Percentiles rank a stretch among this genome's conserved stretches.
These are phyloP conservation scores for Zaprionus tsacasi DNA, from an alignment of 1,140 invertebrate genomes.

Conservation along the genomic window DNA sequence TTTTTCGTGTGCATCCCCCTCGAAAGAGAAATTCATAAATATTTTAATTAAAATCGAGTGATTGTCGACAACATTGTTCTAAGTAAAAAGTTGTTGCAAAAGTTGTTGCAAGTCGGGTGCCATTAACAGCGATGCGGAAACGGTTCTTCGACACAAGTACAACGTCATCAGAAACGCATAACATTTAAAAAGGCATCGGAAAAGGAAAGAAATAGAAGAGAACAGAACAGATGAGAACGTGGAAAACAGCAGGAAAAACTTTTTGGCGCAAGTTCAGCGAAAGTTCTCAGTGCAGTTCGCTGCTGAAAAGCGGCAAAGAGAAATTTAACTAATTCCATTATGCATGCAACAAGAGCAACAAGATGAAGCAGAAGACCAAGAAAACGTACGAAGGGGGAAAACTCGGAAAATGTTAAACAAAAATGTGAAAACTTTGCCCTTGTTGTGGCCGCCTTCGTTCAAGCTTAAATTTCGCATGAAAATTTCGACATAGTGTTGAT, in stretches of 20 bases:
- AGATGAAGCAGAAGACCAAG: slow-evolving; percentile 14
- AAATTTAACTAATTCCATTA: slow-evolving; percentile 78
- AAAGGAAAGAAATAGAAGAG: slow-evolving; percentile 1
- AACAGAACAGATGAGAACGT: not conserved
- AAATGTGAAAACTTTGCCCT: slow-evolving; percentile 77
- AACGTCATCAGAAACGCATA: slow-evolving; percentile 77
- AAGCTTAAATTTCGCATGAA: slow-evolving; percentile 56
- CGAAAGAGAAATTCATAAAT: slow-evolving; percentile 72
- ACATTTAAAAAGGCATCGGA: slow-evolving; percentile 46
- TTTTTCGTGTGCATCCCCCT: not conserved
- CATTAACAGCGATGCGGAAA: slow-evolving; percentile 58
- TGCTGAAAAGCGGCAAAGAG: too few species aligned
- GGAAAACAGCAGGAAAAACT: slow-evolving; percentile 61
- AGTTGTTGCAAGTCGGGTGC: slow-evolving; percentile 59
- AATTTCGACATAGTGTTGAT: slow-evolving; percentile 49
- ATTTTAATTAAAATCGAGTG: slow-evolving; percentile 76
- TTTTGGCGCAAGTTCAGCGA: slow-evolving; percentile 74
- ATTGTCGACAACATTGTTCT: slow-evolving; percentile 66
- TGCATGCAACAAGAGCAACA: slow-evolving; percentile 52
- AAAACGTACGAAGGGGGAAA: slow-evolving; percentile 17
- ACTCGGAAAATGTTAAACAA: slow-evolving; percentile 73
- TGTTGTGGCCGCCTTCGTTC: slow-evolving; percentile 12
- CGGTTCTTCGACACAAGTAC: slow-evolving; percentile 27
- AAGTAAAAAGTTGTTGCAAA: slow-evolving; percentile 62
- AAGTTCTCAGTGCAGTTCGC: slow-evolving; percentile 59